These are phyloP conservation scores for Vanessa cardui DNA, from an alignment of 2,888 invertebrate genomes.

Conservation along the genomic window DNA sequence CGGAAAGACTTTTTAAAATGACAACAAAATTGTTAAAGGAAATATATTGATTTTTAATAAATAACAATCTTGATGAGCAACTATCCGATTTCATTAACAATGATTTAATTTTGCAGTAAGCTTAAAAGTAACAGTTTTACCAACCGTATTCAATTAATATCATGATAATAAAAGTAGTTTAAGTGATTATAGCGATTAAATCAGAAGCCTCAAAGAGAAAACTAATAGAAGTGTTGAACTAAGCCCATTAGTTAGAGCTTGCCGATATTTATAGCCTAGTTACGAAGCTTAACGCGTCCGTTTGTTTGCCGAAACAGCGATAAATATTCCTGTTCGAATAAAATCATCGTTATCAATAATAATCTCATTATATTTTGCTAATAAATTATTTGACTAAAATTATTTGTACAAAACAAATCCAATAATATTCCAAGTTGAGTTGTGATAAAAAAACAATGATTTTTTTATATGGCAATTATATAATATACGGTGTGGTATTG, in stretches of 20 bases:
- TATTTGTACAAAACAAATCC: no score
- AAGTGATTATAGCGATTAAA: constrained; percentile 8
- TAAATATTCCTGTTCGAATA: constrained; percentile 46
- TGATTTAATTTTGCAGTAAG: no score
- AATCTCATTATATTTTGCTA: constrained; percentile 1
- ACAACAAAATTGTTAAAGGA: no score
- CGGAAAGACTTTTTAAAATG: no score
- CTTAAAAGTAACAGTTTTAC: background rate
- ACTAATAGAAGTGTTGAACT: constrained; percentile 45
- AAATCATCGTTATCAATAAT: constrained; percentile 9
- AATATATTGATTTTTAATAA: no score
- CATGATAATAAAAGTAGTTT: background rate
- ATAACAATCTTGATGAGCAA: no score
- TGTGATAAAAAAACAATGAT: no score
- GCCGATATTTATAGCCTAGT: constrained; percentile 68
- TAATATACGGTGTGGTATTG: no score
- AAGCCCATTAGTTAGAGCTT: constrained; percentile 61
- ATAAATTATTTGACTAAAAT: background rate
- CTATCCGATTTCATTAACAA: no score
- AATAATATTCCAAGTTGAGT: no score
- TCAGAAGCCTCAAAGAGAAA: constrained; percentile 12
- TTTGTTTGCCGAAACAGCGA: constrained; percentile 56
- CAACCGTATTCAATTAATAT: background rate
- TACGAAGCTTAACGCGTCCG: constrained; percentile 64
- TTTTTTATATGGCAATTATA: no score